Percentiles rank a stretch among this genome's conserved stretches.
Evolutionary conservation across 2,113 vertebrate species (phyloP).

Genomic region (Oryctolagus cuniculus): DNA sequence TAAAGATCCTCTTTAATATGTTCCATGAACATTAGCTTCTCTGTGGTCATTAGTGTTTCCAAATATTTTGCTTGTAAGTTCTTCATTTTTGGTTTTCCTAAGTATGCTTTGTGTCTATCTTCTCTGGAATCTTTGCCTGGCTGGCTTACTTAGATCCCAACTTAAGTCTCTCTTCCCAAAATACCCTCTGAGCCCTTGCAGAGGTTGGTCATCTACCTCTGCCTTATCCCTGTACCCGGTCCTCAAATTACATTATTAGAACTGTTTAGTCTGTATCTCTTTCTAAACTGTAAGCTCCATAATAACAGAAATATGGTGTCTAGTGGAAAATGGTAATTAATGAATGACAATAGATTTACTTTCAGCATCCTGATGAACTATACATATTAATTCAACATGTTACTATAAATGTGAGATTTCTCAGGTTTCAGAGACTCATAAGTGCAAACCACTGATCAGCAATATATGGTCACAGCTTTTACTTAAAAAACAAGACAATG

Average conservation of each 20-base stretch:
- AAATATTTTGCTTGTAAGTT: not conserved
- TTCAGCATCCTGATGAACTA: not conserved
- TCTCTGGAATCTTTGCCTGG: not conserved
- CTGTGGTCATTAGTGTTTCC: not conserved
- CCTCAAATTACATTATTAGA: not conserved
- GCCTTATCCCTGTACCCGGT: not conserved
- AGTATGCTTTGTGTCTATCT: not conserved
- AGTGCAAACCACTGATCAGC: not conserved
- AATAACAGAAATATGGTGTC: not conserved
- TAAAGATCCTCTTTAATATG: not conserved
- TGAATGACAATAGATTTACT: not conserved
- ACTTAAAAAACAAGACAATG: not conserved
- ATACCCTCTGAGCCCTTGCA: not conserved
- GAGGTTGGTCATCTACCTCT: not conserved
- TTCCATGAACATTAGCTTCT: not conserved
- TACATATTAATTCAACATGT: not conserved
- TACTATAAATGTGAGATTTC: not conserved
- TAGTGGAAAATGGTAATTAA: not conserved
- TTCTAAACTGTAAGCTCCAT: not conserved
- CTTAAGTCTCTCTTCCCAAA: not conserved
- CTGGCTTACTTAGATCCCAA: not conserved
- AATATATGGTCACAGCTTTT: not conserved
- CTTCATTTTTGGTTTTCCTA: slow-evolving; percentile 32
- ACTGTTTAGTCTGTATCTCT: not conserved
- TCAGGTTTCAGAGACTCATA: not conserved